Evolutionary conservation across 2,797 vertebrate genomes (phyloP), one percentile per base, ranked within the genome.

Genomic region (Sebastes paucispinis): DNA sequence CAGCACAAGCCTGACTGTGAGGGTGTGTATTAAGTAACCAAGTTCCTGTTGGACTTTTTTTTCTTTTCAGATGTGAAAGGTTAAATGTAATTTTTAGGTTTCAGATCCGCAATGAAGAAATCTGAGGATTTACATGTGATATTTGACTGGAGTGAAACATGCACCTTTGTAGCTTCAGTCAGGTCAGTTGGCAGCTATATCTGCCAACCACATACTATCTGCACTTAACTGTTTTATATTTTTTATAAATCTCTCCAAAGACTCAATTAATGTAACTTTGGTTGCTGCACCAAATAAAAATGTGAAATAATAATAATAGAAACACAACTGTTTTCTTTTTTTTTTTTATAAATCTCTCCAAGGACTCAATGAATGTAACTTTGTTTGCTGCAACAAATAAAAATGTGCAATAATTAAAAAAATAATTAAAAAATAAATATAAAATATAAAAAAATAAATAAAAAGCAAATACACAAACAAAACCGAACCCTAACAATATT

Each of bases 41-140:
- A 66, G 76, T 87, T 91, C 87, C 86, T 81, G 79, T 77, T 79
- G 22, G n/a, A 60, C 16, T 24, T 27, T 54, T 32, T 54, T 72
- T 57, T 69, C 34, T 75, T 58, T 7, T 5, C 59, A 77, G 5
- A 64, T 36, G 20, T 54, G 3, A 81, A 65, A 50, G 5, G 18
- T 20, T 4, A 55, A 20, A 47, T 18, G 3, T 29, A n/a, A 25
- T 32, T 72, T 25, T 25, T 6, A 36, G 8, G 4, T 57, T 2
- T 25, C 5, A 50, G 22, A 77, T 29, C 22, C 2, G 60, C 8
- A 8, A 3, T 68, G 8, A 59, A 52, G 3, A 29, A 25, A 20
- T n/a, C 4, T 47, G n/a, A 3, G 58, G 60, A 67, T 62, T 55
- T 55, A 14, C 13, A 62, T 36, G 9, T 12, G 25, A 27, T 24